Percentiles rank a stretch among this genome's conserved stretches.
phyloP scores from a whole-genome alignment of 2,888 invertebrate species.

The Anthrax anthrax region DNA sequence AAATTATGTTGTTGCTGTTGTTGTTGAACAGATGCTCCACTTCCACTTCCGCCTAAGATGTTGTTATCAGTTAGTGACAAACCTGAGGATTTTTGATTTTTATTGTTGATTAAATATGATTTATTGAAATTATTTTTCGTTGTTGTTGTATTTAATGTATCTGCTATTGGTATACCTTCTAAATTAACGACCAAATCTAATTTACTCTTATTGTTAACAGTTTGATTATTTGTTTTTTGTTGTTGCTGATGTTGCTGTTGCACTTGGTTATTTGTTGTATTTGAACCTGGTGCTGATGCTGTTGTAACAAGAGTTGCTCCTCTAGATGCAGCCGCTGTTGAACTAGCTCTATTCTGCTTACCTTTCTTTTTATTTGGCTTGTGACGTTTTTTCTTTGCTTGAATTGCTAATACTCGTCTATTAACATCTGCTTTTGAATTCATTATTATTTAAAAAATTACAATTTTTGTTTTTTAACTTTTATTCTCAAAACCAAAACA shows the following conservation, averaged over 20 bases:
- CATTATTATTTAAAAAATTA: conserved; percentile 36
- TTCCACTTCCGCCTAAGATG: no score
- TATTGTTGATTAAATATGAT: neutral
- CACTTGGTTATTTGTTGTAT: neutral
- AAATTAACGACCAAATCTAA: neutral
- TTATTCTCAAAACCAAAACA: no score
- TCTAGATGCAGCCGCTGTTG: conserved; percentile 1
- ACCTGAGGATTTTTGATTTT: neutral
- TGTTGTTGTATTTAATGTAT: no score
- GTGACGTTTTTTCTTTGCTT: conserved; percentile 84
- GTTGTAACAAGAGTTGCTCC: conserved; percentile 6
- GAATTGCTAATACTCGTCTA: conserved; percentile 79
- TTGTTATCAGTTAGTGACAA: neutral
- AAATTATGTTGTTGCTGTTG: no score
- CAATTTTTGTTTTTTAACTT: no score
- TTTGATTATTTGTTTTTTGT: neutral
- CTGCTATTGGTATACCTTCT: neutral
- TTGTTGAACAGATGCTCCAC: neutral
- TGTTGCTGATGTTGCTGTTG: conserved; percentile 11
- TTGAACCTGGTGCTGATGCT: conserved; percentile 3
- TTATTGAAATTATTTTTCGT: neutral
- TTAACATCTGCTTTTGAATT: conserved; percentile 84
- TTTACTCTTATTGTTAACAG: neutral
- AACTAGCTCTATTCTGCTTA: conserved; percentile 43
- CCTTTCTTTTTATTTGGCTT: conserved; percentile 77